phyloP scores from a whole-genome alignment of 2,113 vertebrate genomes.

The Pardalotus punctatus region DNA sequence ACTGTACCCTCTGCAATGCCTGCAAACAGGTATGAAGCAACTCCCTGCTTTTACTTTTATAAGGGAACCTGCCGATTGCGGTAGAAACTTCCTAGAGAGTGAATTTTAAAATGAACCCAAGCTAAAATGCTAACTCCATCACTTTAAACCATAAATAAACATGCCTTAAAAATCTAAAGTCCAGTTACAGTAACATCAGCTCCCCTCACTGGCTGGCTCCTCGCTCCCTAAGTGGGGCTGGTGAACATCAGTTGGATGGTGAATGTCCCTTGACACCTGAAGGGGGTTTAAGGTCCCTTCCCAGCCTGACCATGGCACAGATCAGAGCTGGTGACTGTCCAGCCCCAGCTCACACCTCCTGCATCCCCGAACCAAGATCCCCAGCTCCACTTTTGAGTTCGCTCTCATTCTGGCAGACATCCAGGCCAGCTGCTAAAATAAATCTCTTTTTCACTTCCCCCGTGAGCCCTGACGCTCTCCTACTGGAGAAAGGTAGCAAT shows the following conservation, averaged over 20 bases:
- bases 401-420: conserved; percentile 8
- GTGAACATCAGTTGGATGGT: fast-evolving
- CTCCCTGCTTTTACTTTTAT: neutral
- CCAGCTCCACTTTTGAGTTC: neutral
- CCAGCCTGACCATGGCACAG: neutral
- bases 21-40: neutral
- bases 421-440: conserved; percentile 45
- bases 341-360: neutral
- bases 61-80: neutral
- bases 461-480: neutral
- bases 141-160: neutral
- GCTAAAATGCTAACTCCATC: neutral
- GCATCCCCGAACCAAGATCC: neutral
- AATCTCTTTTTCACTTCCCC: neutral
- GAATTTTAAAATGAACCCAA: neutral
- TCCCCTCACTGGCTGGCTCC: neutral
- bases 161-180: neutral
- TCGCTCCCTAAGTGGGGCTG: neutral
- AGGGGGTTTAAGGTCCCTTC: neutral
- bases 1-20: neutral
- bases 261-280: neutral
- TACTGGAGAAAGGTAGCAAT: neutral
- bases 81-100: neutral
- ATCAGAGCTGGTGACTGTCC: neutral
- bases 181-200: neutral